Base-by-base conservation (phyloP, 2,797 vertebrate genomes). In the Balearica regulorum region DNA sequence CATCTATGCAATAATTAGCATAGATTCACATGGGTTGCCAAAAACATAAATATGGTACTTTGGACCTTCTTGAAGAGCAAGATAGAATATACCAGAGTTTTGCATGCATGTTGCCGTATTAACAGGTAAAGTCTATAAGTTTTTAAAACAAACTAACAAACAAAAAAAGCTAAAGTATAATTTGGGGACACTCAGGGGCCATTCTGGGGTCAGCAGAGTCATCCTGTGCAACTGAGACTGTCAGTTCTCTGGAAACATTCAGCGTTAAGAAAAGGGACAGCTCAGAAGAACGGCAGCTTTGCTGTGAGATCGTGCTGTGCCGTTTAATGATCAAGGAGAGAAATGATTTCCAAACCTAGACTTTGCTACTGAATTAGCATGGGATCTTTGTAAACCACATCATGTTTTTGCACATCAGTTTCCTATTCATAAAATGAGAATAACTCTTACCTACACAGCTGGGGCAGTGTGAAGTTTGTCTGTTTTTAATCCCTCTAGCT, bases 1-100 rank as follows among this genome's bases (percentile, higher is more conserved):
- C 28, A 86, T 94, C 2, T 3, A 29, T 65, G 62, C 65, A 94
- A 76, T 94, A 87, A 96, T 96, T 87, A 91, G 51, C 53, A 21
- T 26, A 88, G 81, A 88, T 95, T 90, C 71, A 89, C 55, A 77
- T 46, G 82, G 78, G 37, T 46, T 71, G 41, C 69, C 73, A 85
- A 81, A 93, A 94, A 29, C 39, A 88, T 65, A 91, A 95, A 71
- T 57, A 25, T 37, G 39, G 51, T 66, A 15, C 75, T 94, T 35
- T 84, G 43, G 39, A 83, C 35, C 46, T 93, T 94, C 77, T 66
- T 26, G 57, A 77, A 81, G 84, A 64, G 19, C 24, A 79, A 83
- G 55, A 29, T 35, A 72, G 51, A 88, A 53, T 13, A 39, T 25
- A 29, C 5, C n/a, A 10, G 22, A 46, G 13, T 37, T 21, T 41